These are phyloP conservation scores for Suncus etruscus DNA, from an alignment of 2,113 vertebrate genomes.

Conservation along the genomic window DNA sequence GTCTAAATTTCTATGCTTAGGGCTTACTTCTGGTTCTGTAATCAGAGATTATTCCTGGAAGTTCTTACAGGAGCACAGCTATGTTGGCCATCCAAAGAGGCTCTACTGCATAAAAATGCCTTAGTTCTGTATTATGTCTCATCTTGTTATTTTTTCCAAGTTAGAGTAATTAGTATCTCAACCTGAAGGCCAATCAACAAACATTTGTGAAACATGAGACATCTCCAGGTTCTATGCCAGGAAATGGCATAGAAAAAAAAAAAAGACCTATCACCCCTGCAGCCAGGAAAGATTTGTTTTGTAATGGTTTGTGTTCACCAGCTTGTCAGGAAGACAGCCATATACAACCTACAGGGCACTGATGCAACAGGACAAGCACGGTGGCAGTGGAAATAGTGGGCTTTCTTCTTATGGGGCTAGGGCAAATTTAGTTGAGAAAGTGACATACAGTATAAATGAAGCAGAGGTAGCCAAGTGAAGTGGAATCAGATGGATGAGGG, in stretches of 20 bases:
- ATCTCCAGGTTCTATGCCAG: too few relatives aligned
- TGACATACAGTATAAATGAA: too few relatives aligned
- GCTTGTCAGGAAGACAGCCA: background rate
- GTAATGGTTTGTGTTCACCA: background rate
- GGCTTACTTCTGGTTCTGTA: too few relatives aligned
- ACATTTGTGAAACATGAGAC: background rate
- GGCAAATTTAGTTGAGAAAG: background rate
- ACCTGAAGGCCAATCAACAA: background rate
- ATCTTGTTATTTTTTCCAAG: background rate
- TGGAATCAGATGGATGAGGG: background rate
- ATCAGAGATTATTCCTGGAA: too few relatives aligned
- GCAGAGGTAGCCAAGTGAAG: background rate
- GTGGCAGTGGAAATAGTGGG: background rate
- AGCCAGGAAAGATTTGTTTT: background rate
- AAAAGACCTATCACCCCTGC: too few relatives aligned
- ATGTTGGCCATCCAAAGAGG: too few relatives aligned
- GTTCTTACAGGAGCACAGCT: too few relatives aligned
- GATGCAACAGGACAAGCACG: background rate
- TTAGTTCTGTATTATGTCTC: too few relatives aligned
- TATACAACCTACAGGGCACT: background rate
- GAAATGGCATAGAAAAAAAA: accelerated
- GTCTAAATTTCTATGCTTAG: too few relatives aligned
- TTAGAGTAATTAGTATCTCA: background rate
- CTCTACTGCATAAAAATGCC: too few relatives aligned
- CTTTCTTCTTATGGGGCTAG: background rate